Conservation (phyloP, 2,113 vertebrate species). For the Taurulus bubalis region DNA sequence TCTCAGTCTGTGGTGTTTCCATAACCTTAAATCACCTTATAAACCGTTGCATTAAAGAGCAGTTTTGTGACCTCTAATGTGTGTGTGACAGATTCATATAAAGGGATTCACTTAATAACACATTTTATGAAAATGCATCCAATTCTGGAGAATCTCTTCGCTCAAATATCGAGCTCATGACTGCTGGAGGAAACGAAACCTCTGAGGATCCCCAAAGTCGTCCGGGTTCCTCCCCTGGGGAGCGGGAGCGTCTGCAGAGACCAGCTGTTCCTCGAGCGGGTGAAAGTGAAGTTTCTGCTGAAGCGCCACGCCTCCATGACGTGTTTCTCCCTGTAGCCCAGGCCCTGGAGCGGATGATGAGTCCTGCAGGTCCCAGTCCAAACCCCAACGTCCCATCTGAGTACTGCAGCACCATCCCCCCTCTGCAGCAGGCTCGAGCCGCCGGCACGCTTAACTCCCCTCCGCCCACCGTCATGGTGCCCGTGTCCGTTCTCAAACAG, state of each 20-base stretch:
- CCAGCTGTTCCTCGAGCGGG: too few species aligned
- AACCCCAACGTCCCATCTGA: constrained; percentile 87
- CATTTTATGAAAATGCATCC: too few species aligned
- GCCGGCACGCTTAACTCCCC: constrained; percentile 83
- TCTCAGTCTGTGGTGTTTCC: constrained; percentile 24
- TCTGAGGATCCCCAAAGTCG: background rate
- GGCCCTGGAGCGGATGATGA: constrained; percentile 97
- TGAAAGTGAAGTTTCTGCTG: background rate
- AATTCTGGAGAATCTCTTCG: too few species aligned
- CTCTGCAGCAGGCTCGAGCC: constrained; percentile 86
- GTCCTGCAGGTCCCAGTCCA: constrained; percentile 88
- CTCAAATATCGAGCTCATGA: too few species aligned
- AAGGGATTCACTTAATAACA: background rate
- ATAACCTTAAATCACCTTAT: background rate
- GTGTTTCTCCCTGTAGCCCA: constrained; percentile 84
- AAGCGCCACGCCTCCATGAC: background rate
- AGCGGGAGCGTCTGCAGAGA: too few species aligned
- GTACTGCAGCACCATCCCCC: constrained; percentile 83
- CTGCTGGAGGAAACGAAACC: too few species aligned
- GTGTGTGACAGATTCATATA: background rate
- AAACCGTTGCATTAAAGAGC: background rate
- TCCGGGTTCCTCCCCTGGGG: too few species aligned
- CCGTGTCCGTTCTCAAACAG: constrained; percentile 90
- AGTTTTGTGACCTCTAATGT: too few species aligned
- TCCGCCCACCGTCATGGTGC: constrained; percentile 88